phyloP scores from a whole-genome alignment of 1,140 invertebrate species.

The Lysiphlebus fabarum region DNA sequence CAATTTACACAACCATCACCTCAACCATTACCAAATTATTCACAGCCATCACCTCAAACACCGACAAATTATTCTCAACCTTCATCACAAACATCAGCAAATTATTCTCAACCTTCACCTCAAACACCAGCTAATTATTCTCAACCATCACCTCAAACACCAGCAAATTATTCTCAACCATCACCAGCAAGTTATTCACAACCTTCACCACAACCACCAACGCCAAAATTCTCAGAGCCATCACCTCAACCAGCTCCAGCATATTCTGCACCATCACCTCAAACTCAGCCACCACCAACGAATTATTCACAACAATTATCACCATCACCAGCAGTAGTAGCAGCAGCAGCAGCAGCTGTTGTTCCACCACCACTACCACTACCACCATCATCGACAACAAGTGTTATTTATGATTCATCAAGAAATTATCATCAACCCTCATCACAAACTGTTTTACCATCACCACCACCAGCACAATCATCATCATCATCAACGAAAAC shows the following conservation, averaged over 20 bases:
- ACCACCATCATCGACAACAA: too few species aligned
- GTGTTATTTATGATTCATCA: too few species aligned
- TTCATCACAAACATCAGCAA: conserved; percentile 36
- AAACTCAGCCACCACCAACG: background rate
- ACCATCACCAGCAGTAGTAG: conserved; percentile 11
- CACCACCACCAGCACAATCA: background rate
- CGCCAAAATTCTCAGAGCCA: conserved; percentile 24
- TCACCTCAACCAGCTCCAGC: conserved; percentile 16
- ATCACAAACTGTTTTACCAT: background rate
- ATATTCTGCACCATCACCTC: background rate
- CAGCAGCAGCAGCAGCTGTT: conserved; percentile 31
- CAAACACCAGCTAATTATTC: conserved; percentile 22
- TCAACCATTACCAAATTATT: conserved; percentile 34
- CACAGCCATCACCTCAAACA: conserved; percentile 42
- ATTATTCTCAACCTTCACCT: conserved; percentile 35
- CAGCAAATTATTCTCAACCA: conserved; percentile 24
- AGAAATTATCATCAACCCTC: too few species aligned
- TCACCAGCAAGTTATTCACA: conserved; percentile 33
- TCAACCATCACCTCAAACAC: conserved; percentile 24
- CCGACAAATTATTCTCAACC: conserved; percentile 41
- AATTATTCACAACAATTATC: conserved; percentile 34
- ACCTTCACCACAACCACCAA: conserved; percentile 24
- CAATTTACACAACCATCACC: conserved; percentile 44
- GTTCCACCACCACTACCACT: conserved; percentile 15
- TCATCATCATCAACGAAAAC: conserved; percentile 4